A percentile compares a stretch with the other conserved stretches of the same genome.
phyloP scores from a whole-genome alignment of 2,888 invertebrate genomes.

The Agonopterix alstromeriana region DNA sequence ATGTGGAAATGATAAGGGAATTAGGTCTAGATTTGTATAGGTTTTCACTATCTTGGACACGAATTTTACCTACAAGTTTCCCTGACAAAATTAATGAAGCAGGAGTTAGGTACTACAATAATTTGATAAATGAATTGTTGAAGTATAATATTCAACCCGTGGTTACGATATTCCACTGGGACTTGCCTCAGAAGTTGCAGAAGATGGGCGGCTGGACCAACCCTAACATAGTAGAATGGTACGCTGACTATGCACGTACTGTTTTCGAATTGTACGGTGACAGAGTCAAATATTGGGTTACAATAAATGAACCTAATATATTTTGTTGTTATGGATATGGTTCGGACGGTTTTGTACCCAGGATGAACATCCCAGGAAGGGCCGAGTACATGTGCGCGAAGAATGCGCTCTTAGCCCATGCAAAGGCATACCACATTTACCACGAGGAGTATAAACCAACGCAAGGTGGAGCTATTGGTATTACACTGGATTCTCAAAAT shows the following conservation, averaged over 20 bases:
- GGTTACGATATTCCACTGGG: constrained; percentile 82
- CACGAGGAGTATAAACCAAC: constrained; percentile 50
- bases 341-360: constrained; percentile 63
- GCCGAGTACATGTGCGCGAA: constrained; percentile 80
- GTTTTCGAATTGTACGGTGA: constrained; percentile 65
- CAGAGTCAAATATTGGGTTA: constrained; percentile 74
- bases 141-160: constrained; percentile 75
- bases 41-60: constrained; percentile 80
- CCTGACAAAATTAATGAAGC: constrained; percentile 50
- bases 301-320: constrained; percentile 79
- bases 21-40: constrained; percentile 71
- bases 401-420: constrained; percentile 80
- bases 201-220: no score
- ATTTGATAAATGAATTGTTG: constrained; percentile 74
- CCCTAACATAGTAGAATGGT: constrained; percentile 78
- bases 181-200: constrained; percentile 78
- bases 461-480: constrained; percentile 42
- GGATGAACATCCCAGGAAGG: constrained; percentile 61
- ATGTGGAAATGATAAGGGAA: constrained; percentile 49
- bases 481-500: constrained; percentile 58
- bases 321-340: constrained; percentile 70
- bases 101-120: constrained; percentile 76
- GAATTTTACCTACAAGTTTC: constrained; percentile 79
- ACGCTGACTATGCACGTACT: constrained; percentile 77
- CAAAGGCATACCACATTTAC: constrained; percentile 77